Evolutionary conservation across 2,113 vertebrate species (phyloP), one percentile per base, ranked within the genome.

Genomic region (Hipposideros armiger): DNA sequence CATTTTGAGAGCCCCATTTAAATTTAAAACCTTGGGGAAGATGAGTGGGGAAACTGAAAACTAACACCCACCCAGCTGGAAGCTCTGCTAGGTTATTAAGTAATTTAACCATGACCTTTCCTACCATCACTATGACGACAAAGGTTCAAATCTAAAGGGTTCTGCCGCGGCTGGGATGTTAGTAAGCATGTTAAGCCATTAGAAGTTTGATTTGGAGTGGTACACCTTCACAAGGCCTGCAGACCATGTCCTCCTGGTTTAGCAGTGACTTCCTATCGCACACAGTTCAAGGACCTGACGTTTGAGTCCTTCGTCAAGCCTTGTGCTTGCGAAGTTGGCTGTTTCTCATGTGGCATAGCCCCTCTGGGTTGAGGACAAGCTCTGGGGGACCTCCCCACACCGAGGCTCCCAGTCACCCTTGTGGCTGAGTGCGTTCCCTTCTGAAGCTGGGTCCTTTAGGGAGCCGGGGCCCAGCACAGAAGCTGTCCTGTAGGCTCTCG

Each of bases 241-340:
- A 32, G 11, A 8, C 9, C 11, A 1, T 19, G 40, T 9, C 36
- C 70, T 32, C n/a, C 36, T 15, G 45, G 7, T 19, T 9, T 30
- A 4, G 4, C 22, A 5, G 19, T 9, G 30, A 4, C 62, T 6
- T 50, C 5, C 26, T 1, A 2, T 20, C 47, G 4, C n/a, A 4
- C 84, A 28, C 8, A 9, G 47, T 50, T 20, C 0, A 3, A 4
- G 28, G 69, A 17, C 70, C 94, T 19, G 28, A 16, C 5, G 19
- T 28, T n/a, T 4, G 28, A 8, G 5, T 13, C 15, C 0, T 5
- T 7, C 52, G 4, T 4, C n/a, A 4, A 66, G 14, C 62, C 45
- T 84, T 14, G 64, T 28, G 17, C 69, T 19, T 24, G 1, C 2
- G 78, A 58, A 16, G 17, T 4, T 28, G 24, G 32, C 36, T 26